Conservation (phyloP, 2,888 invertebrate species). For the Caenorhabditis zanzibari region DNA sequence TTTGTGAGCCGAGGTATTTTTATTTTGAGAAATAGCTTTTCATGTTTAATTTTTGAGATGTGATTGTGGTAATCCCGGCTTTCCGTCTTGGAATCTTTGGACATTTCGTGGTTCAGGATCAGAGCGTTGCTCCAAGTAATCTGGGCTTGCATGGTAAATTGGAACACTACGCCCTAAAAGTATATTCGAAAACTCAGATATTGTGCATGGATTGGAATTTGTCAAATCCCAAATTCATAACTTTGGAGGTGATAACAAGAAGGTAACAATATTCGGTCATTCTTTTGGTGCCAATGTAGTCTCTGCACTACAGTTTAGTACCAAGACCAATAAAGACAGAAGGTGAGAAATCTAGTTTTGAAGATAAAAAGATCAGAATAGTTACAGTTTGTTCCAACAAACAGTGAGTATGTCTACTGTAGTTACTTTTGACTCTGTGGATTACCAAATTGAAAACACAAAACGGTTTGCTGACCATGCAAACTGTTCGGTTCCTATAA, state of each 20-base stretch:
- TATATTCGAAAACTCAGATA: constrained; percentile 42
- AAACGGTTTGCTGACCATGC: constrained; percentile 43
- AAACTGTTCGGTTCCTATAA: constrained; percentile 6
- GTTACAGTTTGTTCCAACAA: constrained; percentile 59
- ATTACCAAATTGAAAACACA: constrained; percentile 11
- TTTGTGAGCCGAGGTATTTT: constrained; percentile 52
- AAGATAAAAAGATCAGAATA: neutral
- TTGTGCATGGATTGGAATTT: constrained; percentile 58
- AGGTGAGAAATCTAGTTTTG: constrained; percentile 9
- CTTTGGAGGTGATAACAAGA: constrained; percentile 64
- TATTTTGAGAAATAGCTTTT: neutral
- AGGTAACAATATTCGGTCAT: constrained; percentile 66
- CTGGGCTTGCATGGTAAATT: constrained; percentile 71
- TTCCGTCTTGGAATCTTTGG: constrained; percentile 75
- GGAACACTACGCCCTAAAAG: neutral
- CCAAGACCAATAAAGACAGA: constrained; percentile 41
- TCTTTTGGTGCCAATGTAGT: constrained; percentile 62
- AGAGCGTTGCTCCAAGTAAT: constrained; percentile 71
- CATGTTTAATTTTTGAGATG: constrained; percentile 52
- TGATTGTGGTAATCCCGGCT: constrained; percentile 74
- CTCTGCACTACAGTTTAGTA: constrained; percentile 37
- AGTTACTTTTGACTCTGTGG: constrained; percentile 8
- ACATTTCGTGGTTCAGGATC: constrained; percentile 69
- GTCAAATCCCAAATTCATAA: constrained; percentile 55
- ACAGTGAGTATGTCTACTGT: constrained; percentile 54